These are phyloP conservation scores for Clytia hemisphaerica DNA, from an alignment of 30 jellyfish, hydroid and myxozoan species.

Conservation along the genomic window DNA sequence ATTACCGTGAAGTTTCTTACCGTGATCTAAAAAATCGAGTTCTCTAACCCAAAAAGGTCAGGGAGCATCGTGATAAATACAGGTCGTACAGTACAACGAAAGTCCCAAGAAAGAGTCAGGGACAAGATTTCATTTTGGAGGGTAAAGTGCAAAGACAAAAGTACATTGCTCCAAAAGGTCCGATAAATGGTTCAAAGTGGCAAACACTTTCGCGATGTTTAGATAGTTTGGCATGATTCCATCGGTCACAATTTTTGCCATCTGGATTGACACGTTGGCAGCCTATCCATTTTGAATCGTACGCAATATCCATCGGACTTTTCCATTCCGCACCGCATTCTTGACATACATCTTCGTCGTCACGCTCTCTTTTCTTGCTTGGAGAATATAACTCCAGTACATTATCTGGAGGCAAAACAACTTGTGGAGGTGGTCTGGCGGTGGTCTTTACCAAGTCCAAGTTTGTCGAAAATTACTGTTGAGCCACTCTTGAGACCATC, in stretches of 20 bases:
- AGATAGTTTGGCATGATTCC: not conserved
- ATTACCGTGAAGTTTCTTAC: not conserved
- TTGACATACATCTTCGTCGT: too few species aligned
- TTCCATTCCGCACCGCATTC: not conserved
- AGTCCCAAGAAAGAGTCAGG: not conserved
- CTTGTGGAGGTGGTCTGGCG: too few species aligned
- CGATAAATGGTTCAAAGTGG: not conserved
- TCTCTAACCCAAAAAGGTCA: not conserved
- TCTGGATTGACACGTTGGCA: too few species aligned
- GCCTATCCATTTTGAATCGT: constrained; percentile 7
- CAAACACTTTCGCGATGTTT: constrained; percentile 3
- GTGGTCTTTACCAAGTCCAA: too few species aligned
- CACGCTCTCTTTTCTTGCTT: too few species aligned
- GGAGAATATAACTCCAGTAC: too few species aligned
- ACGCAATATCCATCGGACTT: not conserved
- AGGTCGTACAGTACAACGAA: not conserved
- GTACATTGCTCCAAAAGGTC: not conserved
- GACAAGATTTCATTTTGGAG: not conserved
- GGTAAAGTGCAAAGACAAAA: not conserved
- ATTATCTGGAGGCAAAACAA: too few species aligned
- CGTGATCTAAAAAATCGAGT: not conserved
- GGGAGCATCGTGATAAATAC: not conserved
- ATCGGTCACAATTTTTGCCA: not conserved
- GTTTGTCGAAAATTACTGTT: too few species aligned
- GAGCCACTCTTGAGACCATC: too few species aligned